Base-by-base conservation (phyloP, 2,113 vertebrate species). In the Grallaria varia region DNA sequence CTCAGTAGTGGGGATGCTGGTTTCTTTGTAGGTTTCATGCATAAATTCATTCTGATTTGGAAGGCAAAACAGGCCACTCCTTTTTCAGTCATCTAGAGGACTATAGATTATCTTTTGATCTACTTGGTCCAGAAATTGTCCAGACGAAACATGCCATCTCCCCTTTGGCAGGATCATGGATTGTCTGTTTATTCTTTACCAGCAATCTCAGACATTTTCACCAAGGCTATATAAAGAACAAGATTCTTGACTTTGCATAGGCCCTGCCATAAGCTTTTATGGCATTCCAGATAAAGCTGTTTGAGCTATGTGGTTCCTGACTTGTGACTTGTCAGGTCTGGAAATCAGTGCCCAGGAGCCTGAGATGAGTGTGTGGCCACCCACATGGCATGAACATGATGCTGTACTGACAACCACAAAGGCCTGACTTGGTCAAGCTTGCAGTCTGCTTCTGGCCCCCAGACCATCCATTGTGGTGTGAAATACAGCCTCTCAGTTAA, bases 21-120 rank as follows among this genome's bases (percentile, higher is more conserved):
- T 71, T 89, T 47, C 78, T 77, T 63, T 83, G 64, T n/a, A 87
- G 69, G 49, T 81, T 62, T 94, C 40, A 11, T n/a, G 24, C 59
- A 59, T 78, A 84, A 74, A 81, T 90, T 89, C 45, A 39, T 75
- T 80, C 49, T 90, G 52, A 77, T 94, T 91, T 93, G 88, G 42
- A 88, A 94, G 60, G 85, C 83, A 92, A 92, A 94, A 49, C 24
- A 66, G 44, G 53, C 60, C 86, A 58, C 80, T 92, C 77, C 84
- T 92, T 89, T 92, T 78, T 86, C 69, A 84, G 86, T 81, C 37
- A 72, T 79, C 64, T 5, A 21, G 40, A 20, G 17, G 52, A 37
- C 44, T 92, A 3, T 12, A 86, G 68, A 24, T 90, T 84, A 64
- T 79, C 59, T 94, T 64, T 33, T 92, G 56, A 49, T 78, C 19